Base-by-base conservation (phyloP, 2,797 vertebrate species). In the Gadopsis marmoratus region DNA sequence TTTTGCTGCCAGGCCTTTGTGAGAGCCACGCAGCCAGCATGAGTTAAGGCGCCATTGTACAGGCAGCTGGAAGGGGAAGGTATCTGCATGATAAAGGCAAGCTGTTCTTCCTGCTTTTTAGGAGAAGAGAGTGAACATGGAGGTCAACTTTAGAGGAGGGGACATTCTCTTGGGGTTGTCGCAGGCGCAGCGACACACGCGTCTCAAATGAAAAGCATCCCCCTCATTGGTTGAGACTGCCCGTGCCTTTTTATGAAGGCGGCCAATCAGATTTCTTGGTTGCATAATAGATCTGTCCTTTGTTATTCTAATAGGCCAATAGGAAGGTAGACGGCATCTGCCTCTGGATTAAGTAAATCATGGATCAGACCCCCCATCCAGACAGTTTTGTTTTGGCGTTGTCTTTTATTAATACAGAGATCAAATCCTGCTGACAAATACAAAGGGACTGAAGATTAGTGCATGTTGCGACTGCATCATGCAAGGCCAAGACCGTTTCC, bases 11-110 rank as follows among this genome's bases (percentile, higher is more conserved):
- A 76, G 88, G 86, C 89, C 93, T 95, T 95, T 95, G 91, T 96
- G 72, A 72, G 93, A 72, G 81, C 84, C 91, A 86, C 78, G 82
- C 95, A 93, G 93, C 86, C 84, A 88, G 90, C 91, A 90, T 66
- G 93, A 92, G 93, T 85, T 85, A 71, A 69, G 70, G 84, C 85
- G 0, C 83, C 83, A 88, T 96, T 96, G 94, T 96, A 87, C 85
- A 82, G 91, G 91, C 92, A 96, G 94, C 94, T 95, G 93, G 92
- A 90, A 87, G 90, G 84, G 91, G 78, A 89, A 83, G 74, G 81
- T 84, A 94, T 97, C 92, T 96, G 82, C 89, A 96, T 94, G 88
- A 95, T 89, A 93, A 95, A 94, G 88, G 85, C 92, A 92, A 93
- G 94, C 93, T 95, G 90, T 93, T 95, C 92, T 51, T 85, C 81